Percentiles rank a stretch among this genome's conserved stretches.
Conservation (phyloP, 1,140 invertebrate genomes). For the Leptoteleia sp. region DNA sequence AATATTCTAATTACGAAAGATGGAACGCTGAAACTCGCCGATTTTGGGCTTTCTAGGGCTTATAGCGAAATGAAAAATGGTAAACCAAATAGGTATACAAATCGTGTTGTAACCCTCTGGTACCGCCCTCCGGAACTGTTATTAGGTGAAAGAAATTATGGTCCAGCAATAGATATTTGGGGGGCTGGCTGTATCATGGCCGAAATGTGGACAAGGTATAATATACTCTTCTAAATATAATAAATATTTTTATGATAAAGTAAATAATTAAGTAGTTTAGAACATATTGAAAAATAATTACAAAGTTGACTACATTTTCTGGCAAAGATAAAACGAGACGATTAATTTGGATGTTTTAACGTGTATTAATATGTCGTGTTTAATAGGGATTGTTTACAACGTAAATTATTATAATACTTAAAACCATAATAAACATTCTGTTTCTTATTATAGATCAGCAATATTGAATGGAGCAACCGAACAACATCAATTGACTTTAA, state of each 20-base stretch:
- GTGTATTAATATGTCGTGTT: too few relatives aligned
- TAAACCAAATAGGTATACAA: constrained; percentile 95
- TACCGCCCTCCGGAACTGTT: constrained; percentile 95
- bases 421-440: too few relatives aligned
- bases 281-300: too few relatives aligned
- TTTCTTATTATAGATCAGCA: constrained; percentile 84
- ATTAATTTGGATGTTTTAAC: too few relatives aligned
- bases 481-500: constrained; percentile 96
- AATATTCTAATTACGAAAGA: constrained; percentile 99
- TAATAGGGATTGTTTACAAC: too few relatives aligned
- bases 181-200: constrained; percentile 99
- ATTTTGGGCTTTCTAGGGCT: constrained; percentile 95
- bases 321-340: too few relatives aligned
- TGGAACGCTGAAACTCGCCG: constrained; percentile 96
- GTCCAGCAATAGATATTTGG: constrained; percentile 98
- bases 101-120: constrained; percentile 97
- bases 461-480: constrained; percentile 97
- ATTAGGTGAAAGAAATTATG: constrained; percentile 96
- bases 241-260: too few relatives aligned
- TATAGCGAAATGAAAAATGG: constrained; percentile 95
- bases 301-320: too few relatives aligned
- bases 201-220: constrained; percentile 97
- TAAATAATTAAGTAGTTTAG: too few relatives aligned
- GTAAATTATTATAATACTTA: too few relatives aligned
- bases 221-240: too few relatives aligned